These are phyloP conservation scores for Cephus pulcher DNA, from an alignment of 2,888 invertebrate genomes.

Conservation along the genomic window DNA sequence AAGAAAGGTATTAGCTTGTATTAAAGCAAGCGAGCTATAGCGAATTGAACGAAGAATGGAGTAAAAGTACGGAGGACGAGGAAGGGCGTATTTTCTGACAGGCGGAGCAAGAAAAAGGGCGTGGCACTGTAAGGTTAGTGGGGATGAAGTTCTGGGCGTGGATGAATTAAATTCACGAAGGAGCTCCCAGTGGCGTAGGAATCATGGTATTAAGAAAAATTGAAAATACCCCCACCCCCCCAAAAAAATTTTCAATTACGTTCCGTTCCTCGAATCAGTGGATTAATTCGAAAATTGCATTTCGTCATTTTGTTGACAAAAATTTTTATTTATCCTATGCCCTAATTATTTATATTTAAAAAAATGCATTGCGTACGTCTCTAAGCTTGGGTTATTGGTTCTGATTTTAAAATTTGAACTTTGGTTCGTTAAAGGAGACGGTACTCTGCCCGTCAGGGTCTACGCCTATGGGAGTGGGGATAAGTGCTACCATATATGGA, in stretches of 20 bases:
- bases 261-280: neutral
- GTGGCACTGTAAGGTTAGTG: neutral
- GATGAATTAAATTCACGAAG: neutral
- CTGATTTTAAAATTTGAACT: neutral
- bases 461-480: conserved; percentile 19
- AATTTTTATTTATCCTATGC: neutral
- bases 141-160: conserved; percentile 3
- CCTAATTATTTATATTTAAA: neutral
- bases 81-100: conserved; percentile 13
- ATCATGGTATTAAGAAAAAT: neutral
- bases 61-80: conserved; percentile 18
- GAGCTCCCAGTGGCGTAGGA: neutral
- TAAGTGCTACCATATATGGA: conserved; percentile 21
- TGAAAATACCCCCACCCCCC: neutral
- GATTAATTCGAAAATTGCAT: neutral
- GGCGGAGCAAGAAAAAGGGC: conserved; percentile 18
- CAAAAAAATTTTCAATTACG: neutral
- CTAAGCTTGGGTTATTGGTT: neutral
- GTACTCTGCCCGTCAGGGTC: conserved; percentile 18
- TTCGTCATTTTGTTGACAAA: no score
- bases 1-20: conserved; percentile 54
- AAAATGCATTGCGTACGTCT: neutral
- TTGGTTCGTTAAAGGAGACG: conserved; percentile 24
- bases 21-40: conserved; percentile 7
- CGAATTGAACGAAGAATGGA: conserved; percentile 17